A percentile compares a stretch with the other conserved stretches of the same genome.
Evolutionary conservation across 2,797 vertebrate genomes (phyloP).

Genomic region (Girardinus metallicus): DNA sequence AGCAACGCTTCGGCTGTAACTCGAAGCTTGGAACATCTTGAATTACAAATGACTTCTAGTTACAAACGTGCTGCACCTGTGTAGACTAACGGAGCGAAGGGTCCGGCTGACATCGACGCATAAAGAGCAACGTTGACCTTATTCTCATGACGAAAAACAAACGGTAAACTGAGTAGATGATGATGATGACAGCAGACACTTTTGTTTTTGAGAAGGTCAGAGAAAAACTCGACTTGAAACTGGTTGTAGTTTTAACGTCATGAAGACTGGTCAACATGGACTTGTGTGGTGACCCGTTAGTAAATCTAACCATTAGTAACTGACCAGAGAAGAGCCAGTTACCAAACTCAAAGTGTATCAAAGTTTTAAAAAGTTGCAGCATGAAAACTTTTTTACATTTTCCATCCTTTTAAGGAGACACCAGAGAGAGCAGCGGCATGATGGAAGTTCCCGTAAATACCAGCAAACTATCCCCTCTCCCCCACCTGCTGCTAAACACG

Average conservation of each 20-base stretch:
- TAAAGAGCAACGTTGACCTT: neutral
- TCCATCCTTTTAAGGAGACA: neutral
- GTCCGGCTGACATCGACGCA: conserved; percentile 7
- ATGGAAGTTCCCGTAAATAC: neutral
- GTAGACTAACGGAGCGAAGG: conserved; percentile 1
- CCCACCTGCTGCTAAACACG: neutral
- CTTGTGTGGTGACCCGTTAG: neutral
- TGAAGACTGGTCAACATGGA: neutral
- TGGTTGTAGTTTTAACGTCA: neutral
- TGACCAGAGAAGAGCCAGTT: neutral
- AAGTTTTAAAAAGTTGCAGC: neutral
- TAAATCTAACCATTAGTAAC: neutral
- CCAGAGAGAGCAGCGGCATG: neutral
- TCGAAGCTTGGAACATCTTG: conserved; percentile 33
- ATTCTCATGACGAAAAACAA: neutral
- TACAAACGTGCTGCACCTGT: conserved; percentile 35
- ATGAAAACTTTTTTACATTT: neutral
- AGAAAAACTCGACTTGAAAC: neutral
- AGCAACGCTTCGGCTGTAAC: conserved; percentile 30
- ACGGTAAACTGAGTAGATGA: neutral
- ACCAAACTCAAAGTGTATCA: neutral
- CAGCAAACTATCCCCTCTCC: neutral
- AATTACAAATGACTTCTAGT: conserved; percentile 55
- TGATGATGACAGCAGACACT: neutral
- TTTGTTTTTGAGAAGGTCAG: neutral